A percentile compares a stretch with the other conserved stretches of the same genome.
Conservation (phyloP, 1,140 invertebrate species). For the Heliothis virescens region DNA sequence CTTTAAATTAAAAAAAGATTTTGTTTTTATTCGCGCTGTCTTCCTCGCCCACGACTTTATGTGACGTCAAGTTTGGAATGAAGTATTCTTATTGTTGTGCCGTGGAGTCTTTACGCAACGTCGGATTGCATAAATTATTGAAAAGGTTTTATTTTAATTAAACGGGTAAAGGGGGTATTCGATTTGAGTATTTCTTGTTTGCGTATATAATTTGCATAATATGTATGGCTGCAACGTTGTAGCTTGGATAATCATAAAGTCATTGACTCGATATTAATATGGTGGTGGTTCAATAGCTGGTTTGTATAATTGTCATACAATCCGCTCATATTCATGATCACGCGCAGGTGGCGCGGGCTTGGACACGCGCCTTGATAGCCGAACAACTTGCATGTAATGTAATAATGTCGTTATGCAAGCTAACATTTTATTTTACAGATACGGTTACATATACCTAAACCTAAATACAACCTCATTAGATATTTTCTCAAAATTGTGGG, state of each 20-base stretch:
- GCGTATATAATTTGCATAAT: slow-evolving; percentile 60
- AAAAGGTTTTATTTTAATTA: slow-evolving; percentile 78
- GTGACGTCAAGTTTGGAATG: slow-evolving; percentile 82
- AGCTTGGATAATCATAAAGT: slow-evolving; percentile 26
- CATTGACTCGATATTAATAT: slow-evolving; percentile 41
- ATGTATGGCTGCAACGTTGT: slow-evolving; percentile 25
- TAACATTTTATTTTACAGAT: slow-evolving; percentile 38
- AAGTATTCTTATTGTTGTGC: slow-evolving; percentile 81
- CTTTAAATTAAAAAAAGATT: slow-evolving; percentile 80
- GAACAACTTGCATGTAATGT: slow-evolving; percentile 19
- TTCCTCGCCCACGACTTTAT: slow-evolving; percentile 81
- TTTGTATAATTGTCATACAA: slow-evolving; percentile 49
- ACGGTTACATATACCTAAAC: background rate
- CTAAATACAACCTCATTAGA: background rate
- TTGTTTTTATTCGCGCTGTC: slow-evolving; percentile 73
- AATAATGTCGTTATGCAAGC: background rate
- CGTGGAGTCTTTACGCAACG: slow-evolving; percentile 73
- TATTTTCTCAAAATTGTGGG: no score
- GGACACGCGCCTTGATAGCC: slow-evolving; percentile 59
- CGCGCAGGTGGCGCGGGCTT: slow-evolving; percentile 54
- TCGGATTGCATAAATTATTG: slow-evolving; percentile 82
- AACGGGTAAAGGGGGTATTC: slow-evolving; percentile 61
- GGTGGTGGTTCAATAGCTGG: slow-evolving; percentile 32
- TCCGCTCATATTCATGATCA: slow-evolving; percentile 59
- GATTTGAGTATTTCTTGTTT: slow-evolving; percentile 64